Evolutionary conservation across 2,888 invertebrate species (phyloP).

Genomic region (Leptopilina drosophilae): DNA sequence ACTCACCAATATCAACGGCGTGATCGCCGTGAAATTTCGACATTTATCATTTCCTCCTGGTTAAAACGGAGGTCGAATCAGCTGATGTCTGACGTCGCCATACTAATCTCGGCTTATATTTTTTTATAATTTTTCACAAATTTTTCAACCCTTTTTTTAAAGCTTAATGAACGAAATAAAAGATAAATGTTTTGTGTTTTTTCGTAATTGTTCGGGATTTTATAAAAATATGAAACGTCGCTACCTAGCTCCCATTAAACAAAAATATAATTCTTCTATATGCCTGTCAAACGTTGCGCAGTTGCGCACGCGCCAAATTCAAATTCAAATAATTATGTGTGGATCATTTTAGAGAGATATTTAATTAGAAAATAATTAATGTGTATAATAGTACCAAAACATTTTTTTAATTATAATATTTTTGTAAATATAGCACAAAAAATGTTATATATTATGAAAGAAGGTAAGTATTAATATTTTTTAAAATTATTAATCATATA

Average conservation of each 20-base stretch:
- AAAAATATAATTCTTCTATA: slow-evolving; percentile 1
- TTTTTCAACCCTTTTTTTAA: not conserved
- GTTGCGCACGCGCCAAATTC: too few species aligned
- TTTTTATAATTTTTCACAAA: not conserved
- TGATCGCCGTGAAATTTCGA: slow-evolving; percentile 62
- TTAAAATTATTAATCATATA: too few species aligned
- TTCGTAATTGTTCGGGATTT: not conserved
- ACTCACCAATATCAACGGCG: slow-evolving; percentile 65
- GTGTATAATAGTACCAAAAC: too few species aligned
- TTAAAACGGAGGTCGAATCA: slow-evolving; percentile 58
- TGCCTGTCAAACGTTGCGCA: not conserved
- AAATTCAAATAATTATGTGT: too few species aligned
- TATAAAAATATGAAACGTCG: not conserved
- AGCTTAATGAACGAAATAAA: not conserved
- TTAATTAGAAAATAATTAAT: too few species aligned
- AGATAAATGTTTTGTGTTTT: not conserved
- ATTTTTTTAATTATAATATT: too few species aligned
- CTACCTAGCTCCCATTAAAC: not conserved
- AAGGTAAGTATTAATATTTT: too few species aligned
- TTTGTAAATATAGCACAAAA: too few species aligned
- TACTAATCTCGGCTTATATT: slow-evolving; percentile 42
- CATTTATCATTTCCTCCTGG: slow-evolving; percentile 62
- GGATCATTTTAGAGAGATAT: too few species aligned
- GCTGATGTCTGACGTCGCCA: slow-evolving; percentile 60
- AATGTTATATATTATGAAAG: too few species aligned